A percentile compares a stretch with the other conserved stretches of the same genome.
phyloP scores from a whole-genome alignment of 2,888 invertebrate species.

The Euplagia quadripunctaria region DNA sequence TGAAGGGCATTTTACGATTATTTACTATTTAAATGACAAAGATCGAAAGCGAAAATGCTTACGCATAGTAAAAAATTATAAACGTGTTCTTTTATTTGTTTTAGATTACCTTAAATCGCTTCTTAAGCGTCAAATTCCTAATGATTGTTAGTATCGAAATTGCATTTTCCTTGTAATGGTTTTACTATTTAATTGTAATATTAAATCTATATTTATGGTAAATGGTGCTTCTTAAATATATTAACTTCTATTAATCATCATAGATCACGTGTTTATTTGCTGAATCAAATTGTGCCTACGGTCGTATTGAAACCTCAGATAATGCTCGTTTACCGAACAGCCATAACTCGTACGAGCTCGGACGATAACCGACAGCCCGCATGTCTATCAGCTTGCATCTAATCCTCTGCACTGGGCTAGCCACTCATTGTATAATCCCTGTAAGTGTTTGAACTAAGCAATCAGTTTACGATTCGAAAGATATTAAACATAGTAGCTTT shows the following conservation, averaged over 20 bases:
- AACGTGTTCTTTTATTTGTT: too few relatives aligned
- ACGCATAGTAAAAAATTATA: too few relatives aligned
- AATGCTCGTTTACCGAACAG: conserved; percentile 9
- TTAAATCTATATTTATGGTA: background rate
- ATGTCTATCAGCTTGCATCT: conserved; percentile 43
- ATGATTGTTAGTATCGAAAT: too few relatives aligned
- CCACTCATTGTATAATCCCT: conserved; percentile 32
- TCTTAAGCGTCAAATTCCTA: too few relatives aligned
- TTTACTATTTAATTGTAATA: too few relatives aligned
- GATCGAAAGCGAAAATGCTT: too few relatives aligned
- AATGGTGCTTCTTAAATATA: background rate
- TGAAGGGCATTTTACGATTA: too few relatives aligned
- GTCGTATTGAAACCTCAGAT: conserved; percentile 16
- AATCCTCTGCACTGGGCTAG: conserved; percentile 34
- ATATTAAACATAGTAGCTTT: too few relatives aligned
- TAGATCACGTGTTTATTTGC: background rate
- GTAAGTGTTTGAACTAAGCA: conserved; percentile 29
- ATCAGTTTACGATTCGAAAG: background rate
- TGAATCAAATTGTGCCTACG: background rate
- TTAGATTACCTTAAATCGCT: too few relatives aligned
- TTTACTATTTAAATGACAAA: too few relatives aligned
- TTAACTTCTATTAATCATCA: background rate
- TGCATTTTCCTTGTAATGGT: too few relatives aligned
- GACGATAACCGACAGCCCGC: conserved; percentile 29
- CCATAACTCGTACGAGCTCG: conserved; percentile 9